These are phyloP conservation scores for Hemiscyllium ocellatum DNA, from an alignment of 2,113 vertebrate species.

Conservation along the genomic window DNA sequence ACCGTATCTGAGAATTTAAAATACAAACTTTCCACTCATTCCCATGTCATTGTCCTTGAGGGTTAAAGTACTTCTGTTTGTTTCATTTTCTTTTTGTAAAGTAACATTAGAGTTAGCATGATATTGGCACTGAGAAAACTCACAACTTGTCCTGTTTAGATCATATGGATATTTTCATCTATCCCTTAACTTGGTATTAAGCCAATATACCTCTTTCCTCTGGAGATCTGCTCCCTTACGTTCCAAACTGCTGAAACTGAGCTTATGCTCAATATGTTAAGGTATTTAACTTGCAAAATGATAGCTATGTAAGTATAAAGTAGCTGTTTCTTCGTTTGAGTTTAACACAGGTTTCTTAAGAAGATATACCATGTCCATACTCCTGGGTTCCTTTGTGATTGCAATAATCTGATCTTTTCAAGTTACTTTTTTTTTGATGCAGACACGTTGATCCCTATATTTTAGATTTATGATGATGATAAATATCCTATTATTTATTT, in stretches of 20 bases:
- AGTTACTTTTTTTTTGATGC: not conserved
- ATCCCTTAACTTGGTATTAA: not conserved
- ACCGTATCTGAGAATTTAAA: not conserved
- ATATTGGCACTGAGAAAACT: not conserved
- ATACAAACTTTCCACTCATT: not conserved
- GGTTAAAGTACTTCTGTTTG: not conserved
- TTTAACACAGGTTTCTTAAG: not conserved
- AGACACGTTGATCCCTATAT: not conserved
- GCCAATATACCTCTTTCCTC: not conserved
- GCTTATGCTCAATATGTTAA: not conserved
- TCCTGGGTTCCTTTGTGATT: not conserved
- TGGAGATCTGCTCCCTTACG: not conserved
- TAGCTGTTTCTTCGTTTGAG: not conserved
- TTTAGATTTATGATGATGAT: not conserved
- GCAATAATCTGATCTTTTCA: not conserved
- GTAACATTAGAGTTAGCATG: not conserved
- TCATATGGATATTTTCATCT: not conserved
- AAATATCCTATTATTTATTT: not conserved
- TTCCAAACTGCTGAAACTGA: not conserved
- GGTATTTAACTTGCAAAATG: constrained; percentile 6
- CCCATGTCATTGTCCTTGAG: not conserved
- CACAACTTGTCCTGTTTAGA: not conserved
- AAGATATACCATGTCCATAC: not conserved
- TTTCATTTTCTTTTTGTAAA: not conserved
- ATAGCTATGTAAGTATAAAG: constrained; percentile 4